These are phyloP conservation scores for Globia sparganii DNA, from an alignment of 2,888 invertebrate genomes.

Conservation along the genomic window DNA sequence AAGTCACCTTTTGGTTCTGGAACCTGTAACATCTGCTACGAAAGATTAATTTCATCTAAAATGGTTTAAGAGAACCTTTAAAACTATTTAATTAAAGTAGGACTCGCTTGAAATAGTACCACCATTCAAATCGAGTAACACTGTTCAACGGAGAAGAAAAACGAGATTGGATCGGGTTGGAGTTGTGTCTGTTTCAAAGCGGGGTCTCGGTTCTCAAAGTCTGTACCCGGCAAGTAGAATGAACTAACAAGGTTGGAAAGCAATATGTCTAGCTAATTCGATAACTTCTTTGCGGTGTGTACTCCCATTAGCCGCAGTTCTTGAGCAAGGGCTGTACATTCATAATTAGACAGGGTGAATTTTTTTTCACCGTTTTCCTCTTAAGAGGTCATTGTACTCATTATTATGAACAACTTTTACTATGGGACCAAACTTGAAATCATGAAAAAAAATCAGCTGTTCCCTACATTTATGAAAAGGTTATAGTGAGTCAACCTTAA, in stretches of 20 bases:
- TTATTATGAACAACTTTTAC: too few relatives aligned
- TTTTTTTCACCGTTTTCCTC: too few relatives aligned
- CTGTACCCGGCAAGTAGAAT: slow-evolving; percentile 11
- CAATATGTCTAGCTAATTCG: slow-evolving; percentile 18
- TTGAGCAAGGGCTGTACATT: slow-evolving; percentile 2
- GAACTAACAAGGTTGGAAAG: slow-evolving; percentile 12
- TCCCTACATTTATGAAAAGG: too few relatives aligned
- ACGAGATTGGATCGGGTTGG: slow-evolving; percentile 7
- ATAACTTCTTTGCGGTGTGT: slow-evolving; percentile 28
- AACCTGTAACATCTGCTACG: neutral
- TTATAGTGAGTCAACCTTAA: too few relatives aligned
- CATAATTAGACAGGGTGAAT: too few relatives aligned
- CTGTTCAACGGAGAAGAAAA: neutral
- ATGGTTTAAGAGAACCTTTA: neutral
- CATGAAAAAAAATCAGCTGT: too few relatives aligned
- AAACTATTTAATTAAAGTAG: neutral
- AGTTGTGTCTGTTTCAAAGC: slow-evolving; percentile 22
- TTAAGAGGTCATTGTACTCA: too few relatives aligned
- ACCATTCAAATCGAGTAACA: slow-evolving; percentile 2
- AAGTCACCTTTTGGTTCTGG: neutral
- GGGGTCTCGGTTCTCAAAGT: slow-evolving; percentile 5
- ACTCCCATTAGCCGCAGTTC: slow-evolving; percentile 14
- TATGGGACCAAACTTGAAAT: too few relatives aligned
- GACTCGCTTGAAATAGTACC: neutral
- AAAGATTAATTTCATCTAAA: slow-evolving; percentile 4